These are phyloP conservation scores for Heteromurus nitidus DNA, from an alignment of 2,888 invertebrate genomes.

Conservation along the genomic window DNA sequence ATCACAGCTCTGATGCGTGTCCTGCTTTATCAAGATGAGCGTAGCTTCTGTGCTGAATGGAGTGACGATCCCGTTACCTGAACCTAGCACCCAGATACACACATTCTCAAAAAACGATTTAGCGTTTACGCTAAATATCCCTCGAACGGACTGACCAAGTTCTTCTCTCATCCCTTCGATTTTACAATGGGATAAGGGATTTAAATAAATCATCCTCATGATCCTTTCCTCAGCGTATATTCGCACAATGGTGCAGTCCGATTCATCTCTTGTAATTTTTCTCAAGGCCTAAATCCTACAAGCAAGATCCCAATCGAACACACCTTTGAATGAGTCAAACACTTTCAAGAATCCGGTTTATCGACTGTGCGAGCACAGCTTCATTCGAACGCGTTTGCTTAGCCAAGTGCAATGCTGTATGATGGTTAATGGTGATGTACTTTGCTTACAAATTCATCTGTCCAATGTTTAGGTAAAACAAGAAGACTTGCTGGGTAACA, in stretches of 20 bases:
- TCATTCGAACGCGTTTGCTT: no score
- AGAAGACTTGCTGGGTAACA: no score
- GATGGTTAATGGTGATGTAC: no score
- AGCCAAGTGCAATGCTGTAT: no score
- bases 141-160: slow-evolving; percentile 54
- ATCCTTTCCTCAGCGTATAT: slow-evolving; percentile 4
- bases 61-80: slow-evolving; percentile 61
- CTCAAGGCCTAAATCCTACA: slow-evolving; percentile 36
- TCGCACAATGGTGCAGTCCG: slow-evolving; percentile 9
- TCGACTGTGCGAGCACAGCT: slow-evolving; percentile 3
- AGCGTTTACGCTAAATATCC: slow-evolving; percentile 35
- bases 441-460: no score
- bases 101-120: slow-evolving; percentile 45
- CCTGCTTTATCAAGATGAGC: slow-evolving; percentile 62
- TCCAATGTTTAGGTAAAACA: no score
- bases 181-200: slow-evolving; percentile 29
- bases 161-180: slow-evolving; percentile 39
- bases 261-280: slow-evolving; percentile 28
- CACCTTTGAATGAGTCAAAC: slow-evolving; percentile 20
- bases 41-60: slow-evolving; percentile 52
- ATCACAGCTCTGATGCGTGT: slow-evolving; percentile 50
- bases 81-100: slow-evolving; percentile 57
- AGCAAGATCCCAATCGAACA: slow-evolving; percentile 40
- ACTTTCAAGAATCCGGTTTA: slow-evolving; percentile 31
- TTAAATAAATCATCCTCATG: slow-evolving; percentile 13